Evolutionary conservation across 53 echinoderm and acorn worm genomes (phyloP).

Genomic region (Pentamera pediparva): DNA sequence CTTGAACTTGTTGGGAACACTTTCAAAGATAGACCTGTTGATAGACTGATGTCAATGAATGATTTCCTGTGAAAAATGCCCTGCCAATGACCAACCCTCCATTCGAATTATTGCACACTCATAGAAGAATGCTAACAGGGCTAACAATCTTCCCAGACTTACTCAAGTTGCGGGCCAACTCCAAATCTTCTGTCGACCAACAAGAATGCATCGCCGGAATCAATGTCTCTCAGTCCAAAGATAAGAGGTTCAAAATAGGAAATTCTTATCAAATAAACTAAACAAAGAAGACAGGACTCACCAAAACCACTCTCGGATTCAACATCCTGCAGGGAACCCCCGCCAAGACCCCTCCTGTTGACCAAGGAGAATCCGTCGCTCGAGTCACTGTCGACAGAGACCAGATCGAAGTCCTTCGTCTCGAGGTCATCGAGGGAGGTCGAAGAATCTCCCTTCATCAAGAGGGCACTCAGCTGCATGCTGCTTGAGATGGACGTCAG

Average conservation of each 20-base stretch:
- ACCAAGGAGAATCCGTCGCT: constrained; percentile 76
- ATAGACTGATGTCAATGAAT: too few relatives aligned
- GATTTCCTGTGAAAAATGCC: too few relatives aligned
- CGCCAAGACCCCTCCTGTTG: background rate
- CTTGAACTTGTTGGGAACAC: too few relatives aligned
- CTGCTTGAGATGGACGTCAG: constrained; percentile 6
- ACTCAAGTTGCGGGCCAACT: too few relatives aligned
- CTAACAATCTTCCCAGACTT: background rate
- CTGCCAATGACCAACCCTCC: too few relatives aligned
- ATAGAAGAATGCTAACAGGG: too few relatives aligned
- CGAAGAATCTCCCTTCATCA: constrained; percentile 36
- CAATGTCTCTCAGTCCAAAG: background rate
- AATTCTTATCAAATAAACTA: background rate
- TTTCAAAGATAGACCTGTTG: too few relatives aligned
- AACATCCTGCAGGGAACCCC: constrained; percentile 36
- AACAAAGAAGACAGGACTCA: constrained; percentile 17
- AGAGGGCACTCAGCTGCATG: constrained; percentile 6
- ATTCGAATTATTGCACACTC: too few relatives aligned
- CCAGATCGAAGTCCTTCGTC: constrained; percentile 62
- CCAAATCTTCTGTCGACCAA: too few relatives aligned
- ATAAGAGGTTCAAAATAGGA: too few relatives aligned
- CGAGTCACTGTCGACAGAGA: constrained; percentile 86
- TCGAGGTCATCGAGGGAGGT: constrained; percentile 63
- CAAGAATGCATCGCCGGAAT: background rate
- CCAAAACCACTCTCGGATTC: constrained; percentile 87